These are phyloP conservation scores for Epinephelus coioides DNA, from an alignment of 2,797 vertebrate genomes.

Conservation along the genomic window DNA sequence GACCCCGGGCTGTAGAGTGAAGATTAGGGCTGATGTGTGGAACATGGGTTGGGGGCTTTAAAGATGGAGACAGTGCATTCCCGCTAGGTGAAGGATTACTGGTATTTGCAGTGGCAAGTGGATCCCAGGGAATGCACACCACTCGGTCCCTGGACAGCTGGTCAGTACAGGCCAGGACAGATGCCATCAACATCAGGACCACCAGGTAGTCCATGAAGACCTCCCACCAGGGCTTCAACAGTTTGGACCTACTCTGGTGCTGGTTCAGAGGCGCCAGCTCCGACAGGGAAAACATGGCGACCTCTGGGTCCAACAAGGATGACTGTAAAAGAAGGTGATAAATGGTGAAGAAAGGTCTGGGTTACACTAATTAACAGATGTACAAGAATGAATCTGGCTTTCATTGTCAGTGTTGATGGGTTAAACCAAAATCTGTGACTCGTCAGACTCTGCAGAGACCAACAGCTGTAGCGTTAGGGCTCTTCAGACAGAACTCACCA, in stretches of 20 bases:
- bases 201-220: slow-evolving; percentile 90
- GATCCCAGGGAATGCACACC: slow-evolving; percentile 85
- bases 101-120: slow-evolving; percentile 27
- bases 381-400: background rate
- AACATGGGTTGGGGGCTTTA: background rate
- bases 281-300: slow-evolving; percentile 87
- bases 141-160: slow-evolving; percentile 86
- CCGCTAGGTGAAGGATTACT: background rate
- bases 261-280: slow-evolving; percentile 85
- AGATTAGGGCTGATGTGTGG: slow-evolving; percentile 13
- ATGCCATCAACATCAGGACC: slow-evolving; percentile 88
- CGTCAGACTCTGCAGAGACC: too few species aligned
- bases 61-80: slow-evolving; percentile 17
- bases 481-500: background rate
- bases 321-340: slow-evolving; percentile 13
- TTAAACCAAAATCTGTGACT: background rate
- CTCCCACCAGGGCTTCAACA: slow-evolving; percentile 92
- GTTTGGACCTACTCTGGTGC: slow-evolving; percentile 81
- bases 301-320: background rate
- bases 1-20: slow-evolving; percentile 57
- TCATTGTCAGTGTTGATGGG: background rate
- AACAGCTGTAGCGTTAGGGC: too few species aligned
- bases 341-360: background rate
- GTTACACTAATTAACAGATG: background rate
- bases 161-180: slow-evolving; percentile 87